Conservation (phyloP, 2,888 invertebrate species). For the Troglohyphantes excavatus region DNA sequence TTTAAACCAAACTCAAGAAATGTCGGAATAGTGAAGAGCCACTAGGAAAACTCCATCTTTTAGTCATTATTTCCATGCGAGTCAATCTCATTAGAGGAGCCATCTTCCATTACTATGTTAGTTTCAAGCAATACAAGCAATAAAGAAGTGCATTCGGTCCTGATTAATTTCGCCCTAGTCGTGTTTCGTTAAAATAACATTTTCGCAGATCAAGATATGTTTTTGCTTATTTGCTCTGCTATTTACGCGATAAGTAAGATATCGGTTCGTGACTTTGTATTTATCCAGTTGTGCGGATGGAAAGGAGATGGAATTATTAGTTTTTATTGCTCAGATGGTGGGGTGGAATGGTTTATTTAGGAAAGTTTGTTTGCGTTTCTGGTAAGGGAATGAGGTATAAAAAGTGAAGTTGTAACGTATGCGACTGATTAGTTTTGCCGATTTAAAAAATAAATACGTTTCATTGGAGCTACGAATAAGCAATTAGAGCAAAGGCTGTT, state of each 20-base stretch:
- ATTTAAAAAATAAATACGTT: no score
- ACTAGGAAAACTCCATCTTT: not conserved
- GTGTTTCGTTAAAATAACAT: not conserved
- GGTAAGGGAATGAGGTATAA: no score
- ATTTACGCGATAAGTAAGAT: not conserved
- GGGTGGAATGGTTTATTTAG: no score
- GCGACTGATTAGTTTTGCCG: no score
- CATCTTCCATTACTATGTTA: not conserved
- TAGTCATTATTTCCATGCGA: not conserved
- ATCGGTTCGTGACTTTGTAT: not conserved
- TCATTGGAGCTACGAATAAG: no score
- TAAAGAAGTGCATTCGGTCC: not conserved
- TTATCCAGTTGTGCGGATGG: not conserved
- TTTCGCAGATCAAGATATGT: not conserved
- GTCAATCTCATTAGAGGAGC: slow-evolving; percentile 4
- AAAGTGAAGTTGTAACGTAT: no score
- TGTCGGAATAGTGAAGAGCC: no score
- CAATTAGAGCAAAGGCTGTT: no score
- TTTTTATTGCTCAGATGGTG: not conserved
- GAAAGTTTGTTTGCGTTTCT: no score
- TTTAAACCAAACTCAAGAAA: no score
- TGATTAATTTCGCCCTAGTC: not conserved
- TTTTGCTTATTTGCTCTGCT: not conserved
- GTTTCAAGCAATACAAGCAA: not conserved
- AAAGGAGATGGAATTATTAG: not conserved